phyloP scores from a whole-genome alignment of 2,113 vertebrate genomes.

The Lophochroa leadbeateri region DNA sequence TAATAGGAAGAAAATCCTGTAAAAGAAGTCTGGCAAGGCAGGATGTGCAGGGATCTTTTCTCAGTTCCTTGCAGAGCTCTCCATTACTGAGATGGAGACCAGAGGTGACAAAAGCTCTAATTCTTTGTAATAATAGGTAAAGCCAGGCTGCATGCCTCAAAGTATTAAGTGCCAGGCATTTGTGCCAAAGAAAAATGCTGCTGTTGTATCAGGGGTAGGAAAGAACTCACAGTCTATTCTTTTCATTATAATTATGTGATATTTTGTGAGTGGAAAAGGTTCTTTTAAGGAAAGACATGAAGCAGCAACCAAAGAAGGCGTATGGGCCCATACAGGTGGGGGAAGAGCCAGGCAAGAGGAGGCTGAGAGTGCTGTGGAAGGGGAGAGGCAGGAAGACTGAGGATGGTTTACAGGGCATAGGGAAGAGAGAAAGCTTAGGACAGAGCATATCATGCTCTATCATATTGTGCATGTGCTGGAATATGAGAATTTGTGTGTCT shows the following conservation, averaged over 20 bases:
- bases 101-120: neutral
- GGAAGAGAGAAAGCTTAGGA: neutral
- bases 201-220: neutral
- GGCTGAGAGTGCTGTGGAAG: neutral
- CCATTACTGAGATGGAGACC: neutral
- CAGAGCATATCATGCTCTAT: neutral
- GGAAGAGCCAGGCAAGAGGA: neutral
- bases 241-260: neutral
- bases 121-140: neutral
- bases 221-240: neutral
- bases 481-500: neutral
- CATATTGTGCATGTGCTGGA: neutral
- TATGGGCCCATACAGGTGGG: neutral
- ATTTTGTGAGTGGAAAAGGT: neutral
- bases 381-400: neutral
- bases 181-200: neutral
- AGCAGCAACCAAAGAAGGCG: accelerated
- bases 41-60: neutral
- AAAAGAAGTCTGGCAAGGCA: neutral
- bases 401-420: neutral
- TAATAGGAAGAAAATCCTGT: neutral
- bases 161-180: neutral
- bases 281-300: neutral
- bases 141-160: neutral
- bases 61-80: neutral